Conservation (phyloP, 1,140 invertebrate genomes). For the Latrodectus geometricus region DNA sequence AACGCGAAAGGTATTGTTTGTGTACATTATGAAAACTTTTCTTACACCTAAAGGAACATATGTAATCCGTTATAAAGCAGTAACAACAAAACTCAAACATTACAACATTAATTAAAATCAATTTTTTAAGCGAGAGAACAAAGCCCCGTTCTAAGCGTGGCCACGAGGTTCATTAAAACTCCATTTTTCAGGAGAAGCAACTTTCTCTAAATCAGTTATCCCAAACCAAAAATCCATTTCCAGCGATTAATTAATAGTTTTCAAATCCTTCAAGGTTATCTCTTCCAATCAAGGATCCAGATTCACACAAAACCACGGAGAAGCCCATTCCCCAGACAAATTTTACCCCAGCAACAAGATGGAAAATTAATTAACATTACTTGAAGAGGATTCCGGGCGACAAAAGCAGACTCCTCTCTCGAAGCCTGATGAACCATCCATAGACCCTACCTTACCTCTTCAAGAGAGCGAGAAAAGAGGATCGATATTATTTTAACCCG, state of each 20-base stretch:
- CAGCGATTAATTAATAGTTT: not conserved
- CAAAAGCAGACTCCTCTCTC: not conserved
- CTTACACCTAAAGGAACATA: too few relatives aligned
- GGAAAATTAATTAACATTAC: constrained; percentile 22
- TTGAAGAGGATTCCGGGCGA: not conserved
- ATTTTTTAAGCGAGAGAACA: too few relatives aligned
- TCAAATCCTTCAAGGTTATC: not conserved
- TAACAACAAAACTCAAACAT: too few relatives aligned
- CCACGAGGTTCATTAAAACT: not conserved
- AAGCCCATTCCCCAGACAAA: not conserved
- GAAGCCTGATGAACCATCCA: not conserved
- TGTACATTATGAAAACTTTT: too few relatives aligned
- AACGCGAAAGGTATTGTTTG: too few relatives aligned
- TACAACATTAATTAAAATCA: too few relatives aligned
- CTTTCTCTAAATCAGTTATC: not conserved
- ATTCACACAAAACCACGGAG: not conserved
- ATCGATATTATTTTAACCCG: constrained; percentile 4
- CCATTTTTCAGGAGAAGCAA: not conserved
- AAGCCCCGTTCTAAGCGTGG: not conserved
- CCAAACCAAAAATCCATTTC: too few relatives aligned
- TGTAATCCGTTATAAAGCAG: too few relatives aligned
- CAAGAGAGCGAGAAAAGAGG: not conserved
- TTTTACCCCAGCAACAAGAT: not conserved
- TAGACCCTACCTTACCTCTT: not conserved
- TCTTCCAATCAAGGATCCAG: not conserved